Conservation (phyloP, 2,113 vertebrate species). For the Progne subis region DNA sequence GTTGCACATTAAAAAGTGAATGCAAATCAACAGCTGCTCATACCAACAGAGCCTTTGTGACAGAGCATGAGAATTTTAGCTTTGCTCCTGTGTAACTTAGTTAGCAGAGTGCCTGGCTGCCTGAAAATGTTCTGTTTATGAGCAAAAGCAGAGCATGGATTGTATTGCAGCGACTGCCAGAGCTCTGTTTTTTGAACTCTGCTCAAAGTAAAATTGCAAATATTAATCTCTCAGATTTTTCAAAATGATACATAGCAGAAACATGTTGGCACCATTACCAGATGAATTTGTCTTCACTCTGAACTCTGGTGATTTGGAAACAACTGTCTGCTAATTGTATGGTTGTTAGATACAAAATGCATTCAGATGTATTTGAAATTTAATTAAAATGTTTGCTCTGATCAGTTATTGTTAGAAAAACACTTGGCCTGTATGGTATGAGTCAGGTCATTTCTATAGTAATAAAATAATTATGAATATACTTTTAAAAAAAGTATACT, state of each 20-base stretch:
- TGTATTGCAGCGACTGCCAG: neutral
- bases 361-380: neutral
- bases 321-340: neutral
- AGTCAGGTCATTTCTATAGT: neutral
- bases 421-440: neutral
- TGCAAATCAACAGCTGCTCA: neutral
- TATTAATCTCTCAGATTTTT: neutral
- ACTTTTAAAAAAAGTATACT: too few relatives aligned
- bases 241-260: neutral
- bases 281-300: neutral
- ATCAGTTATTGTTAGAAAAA: neutral
- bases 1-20: neutral
- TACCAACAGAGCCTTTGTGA: neutral
- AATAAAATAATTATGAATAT: neutral
- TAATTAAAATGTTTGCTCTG: neutral
- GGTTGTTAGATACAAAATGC: neutral
- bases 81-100: neutral
- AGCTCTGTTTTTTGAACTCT: neutral
- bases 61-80: neutral
- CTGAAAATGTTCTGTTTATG: neutral
- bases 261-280: neutral
- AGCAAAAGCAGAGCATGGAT: neutral
- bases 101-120: neutral
- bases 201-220: neutral
- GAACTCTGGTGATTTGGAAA: neutral